These are phyloP conservation scores for Malacoraja senta DNA, from an alignment of 2,797 vertebrate species.

Conservation along the genomic window DNA sequence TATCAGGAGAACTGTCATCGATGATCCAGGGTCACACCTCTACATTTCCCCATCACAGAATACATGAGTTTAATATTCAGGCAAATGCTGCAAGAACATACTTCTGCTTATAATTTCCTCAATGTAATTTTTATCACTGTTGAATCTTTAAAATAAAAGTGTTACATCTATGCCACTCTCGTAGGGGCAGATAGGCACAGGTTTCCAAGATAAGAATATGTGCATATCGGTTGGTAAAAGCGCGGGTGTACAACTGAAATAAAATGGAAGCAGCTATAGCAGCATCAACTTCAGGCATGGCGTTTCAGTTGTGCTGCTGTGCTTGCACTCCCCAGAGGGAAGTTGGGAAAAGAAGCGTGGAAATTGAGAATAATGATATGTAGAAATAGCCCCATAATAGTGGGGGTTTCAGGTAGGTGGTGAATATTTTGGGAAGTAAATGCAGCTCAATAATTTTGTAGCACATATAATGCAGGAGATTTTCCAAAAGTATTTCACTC, in stretches of 20 bases:
- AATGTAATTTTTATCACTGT: background rate
- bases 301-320: background rate
- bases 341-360: background rate
- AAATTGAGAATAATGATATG: background rate
- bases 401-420: background rate
- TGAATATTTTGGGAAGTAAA: too few relatives aligned
- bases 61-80: slow-evolving; percentile 3
- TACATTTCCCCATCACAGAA: background rate
- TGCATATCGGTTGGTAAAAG: background rate
- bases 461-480: background rate
- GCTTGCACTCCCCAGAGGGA: background rate
- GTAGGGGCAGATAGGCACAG: background rate
- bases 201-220: background rate
- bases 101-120: background rate
- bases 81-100: background rate
- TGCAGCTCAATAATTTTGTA: too few relatives aligned
- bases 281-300: too few relatives aligned
- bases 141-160: slow-evolving; percentile 7
- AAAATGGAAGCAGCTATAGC: background rate
- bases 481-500: background rate
- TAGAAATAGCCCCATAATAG: background rate
- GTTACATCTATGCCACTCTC: background rate
- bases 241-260: background rate
- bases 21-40: background rate
- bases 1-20: background rate